Evolutionary conservation across 2,888 invertebrate species (phyloP), one percentile per base, ranked within the genome.

Genomic region (Xanthostigma xanthostigma): DNA sequence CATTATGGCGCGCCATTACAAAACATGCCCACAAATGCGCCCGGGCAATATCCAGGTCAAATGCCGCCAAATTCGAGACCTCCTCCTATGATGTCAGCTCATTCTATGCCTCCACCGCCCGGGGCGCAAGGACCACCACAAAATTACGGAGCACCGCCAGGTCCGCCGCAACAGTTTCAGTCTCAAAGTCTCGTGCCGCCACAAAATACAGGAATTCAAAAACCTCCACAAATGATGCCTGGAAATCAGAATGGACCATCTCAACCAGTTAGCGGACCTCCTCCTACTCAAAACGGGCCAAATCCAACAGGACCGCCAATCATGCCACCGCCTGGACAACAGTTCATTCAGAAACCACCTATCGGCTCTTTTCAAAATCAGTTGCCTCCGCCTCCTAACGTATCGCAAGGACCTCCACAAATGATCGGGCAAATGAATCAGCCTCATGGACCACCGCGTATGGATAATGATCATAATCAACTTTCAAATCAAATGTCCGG

Each of bases 401-500:
- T n/a, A 27, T 17, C 13, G 17, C 36, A 36, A 38, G 14, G 45
- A 38, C 11, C 33, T 11, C 17, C 17, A 43, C 17, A 6, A 27
- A 27, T 27, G 6, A 27, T 27, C 27, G 27, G 27, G 3, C 27
- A 27, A 27, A 27, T 27, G 27, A 27, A 27, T 27, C 27, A 27
- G 6, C 27, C 27, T 27, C 27, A 27, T 11, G 40, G 40, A 39
- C 17, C 17, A 39, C 27, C 33, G 1, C 34, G 27, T 11, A 27
- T 27, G 10, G 42, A 42, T 10, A 42, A 46, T 51, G 51, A 42
- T 36, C 47, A 49, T 40, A 54, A 51, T 49, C 63, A 58, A 39
- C 47, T 62, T 36, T 42, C 60, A 8, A 63, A 63, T 56, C 69
- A 69, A 54, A 64, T 70, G 66, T 64, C 67, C 53, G 61, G 61